These are phyloP conservation scores for Rugalucina vietnamica DNA, from an alignment of 2,888 invertebrate genomes.

Conservation along the genomic window DNA sequence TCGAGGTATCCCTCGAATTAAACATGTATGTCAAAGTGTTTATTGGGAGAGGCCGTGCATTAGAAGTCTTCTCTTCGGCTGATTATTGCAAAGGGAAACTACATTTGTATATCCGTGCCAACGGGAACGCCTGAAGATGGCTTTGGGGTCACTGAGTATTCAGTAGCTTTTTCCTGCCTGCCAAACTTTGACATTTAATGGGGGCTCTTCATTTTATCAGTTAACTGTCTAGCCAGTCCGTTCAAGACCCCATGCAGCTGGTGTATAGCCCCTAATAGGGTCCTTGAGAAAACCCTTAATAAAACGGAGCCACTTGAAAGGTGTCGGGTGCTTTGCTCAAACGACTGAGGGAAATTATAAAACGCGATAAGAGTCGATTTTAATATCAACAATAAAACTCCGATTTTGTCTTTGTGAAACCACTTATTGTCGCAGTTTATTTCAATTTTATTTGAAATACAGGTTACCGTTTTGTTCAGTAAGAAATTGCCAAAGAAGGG, in stretches of 20 bases:
- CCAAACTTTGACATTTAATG: not conserved
- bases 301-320: not conserved
- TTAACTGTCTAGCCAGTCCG: not conserved
- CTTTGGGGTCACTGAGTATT: too few species aligned
- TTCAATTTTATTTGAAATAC: too few species aligned
- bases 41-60: too few species aligned
- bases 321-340: not conserved
- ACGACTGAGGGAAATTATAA: not conserved
- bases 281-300: not conserved
- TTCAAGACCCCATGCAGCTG: conserved; percentile 4
- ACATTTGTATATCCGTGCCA: too few species aligned
- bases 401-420: not conserved
- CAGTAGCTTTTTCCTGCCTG: not conserved
- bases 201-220: not conserved
- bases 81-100: too few species aligned
- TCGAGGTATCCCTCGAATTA: too few species aligned
- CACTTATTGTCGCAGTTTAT: too few species aligned
- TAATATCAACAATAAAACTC: conserved; percentile 1
- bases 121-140: too few species aligned
- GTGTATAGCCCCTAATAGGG: not conserved
- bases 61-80: too few species aligned
- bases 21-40: too few species aligned
- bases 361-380: not conserved
- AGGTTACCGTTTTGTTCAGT: too few species aligned
- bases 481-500: too few species aligned